Conservation (phyloP, 2,113 vertebrate species). For the Spheniscus mendiculus region DNA sequence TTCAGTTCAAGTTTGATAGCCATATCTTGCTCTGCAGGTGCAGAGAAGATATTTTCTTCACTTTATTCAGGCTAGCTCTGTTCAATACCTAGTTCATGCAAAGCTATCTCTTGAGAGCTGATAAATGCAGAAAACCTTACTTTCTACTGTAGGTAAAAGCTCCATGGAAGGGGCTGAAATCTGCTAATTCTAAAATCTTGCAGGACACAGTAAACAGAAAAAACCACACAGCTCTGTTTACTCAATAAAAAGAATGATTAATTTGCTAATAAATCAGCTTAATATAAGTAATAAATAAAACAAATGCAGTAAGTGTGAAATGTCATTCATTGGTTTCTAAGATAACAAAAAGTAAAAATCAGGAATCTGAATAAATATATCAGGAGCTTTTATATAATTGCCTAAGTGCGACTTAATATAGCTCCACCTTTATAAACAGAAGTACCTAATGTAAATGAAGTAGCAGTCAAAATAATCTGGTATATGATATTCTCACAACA, state of each 20-base stretch:
- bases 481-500: not conserved
- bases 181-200: not conserved
- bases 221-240: not conserved
- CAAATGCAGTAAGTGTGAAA: not conserved
- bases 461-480: not conserved
- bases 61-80: conserved; percentile 8
- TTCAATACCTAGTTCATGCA: not conserved
- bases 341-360: not conserved
- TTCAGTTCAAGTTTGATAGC: not conserved
- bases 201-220: not conserved
- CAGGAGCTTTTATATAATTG: not conserved
- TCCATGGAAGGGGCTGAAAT: not conserved
- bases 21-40: not conserved
- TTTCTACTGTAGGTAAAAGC: not conserved
- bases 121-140: not conserved
- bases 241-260: not conserved
- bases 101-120: not conserved
- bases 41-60: conserved; percentile 1
- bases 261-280: not conserved
- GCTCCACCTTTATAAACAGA: not conserved
- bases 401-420: not conserved
- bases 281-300: not conserved
- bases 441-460: not conserved
- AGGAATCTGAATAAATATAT: not conserved
- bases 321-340: not conserved